These are phyloP conservation scores for Andricus quercusramuli DNA, from an alignment of 2,888 invertebrate species.

Conservation along the genomic window DNA sequence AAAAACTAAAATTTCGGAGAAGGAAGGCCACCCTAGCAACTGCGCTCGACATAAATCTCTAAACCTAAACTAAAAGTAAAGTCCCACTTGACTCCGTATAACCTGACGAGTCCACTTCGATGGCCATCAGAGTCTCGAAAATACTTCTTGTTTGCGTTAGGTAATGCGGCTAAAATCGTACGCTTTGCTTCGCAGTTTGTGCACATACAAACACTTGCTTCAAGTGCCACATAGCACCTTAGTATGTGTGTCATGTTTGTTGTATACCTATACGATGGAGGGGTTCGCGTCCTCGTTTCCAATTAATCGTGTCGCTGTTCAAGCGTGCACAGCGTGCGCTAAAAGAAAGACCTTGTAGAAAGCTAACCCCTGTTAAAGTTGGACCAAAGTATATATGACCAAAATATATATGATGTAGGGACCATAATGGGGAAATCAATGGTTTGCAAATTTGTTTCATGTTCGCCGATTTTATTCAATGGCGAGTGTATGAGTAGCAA, in stretches of 20 bases:
- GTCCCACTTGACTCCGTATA: background rate
- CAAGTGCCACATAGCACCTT: background rate
- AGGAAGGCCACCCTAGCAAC: too few species aligned
- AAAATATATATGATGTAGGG: background rate
- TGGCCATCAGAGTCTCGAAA: background rate
- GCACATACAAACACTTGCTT: background rate
- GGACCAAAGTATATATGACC: background rate
- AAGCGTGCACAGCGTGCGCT: background rate
- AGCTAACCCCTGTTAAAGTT: background rate
- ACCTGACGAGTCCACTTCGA: background rate
- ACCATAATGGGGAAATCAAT: background rate
- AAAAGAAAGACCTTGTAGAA: constrained; percentile 2
- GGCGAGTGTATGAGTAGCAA: background rate
- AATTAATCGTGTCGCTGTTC: background rate
- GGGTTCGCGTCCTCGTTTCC: background rate
- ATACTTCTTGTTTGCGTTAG: background rate
- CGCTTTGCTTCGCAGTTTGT: background rate
- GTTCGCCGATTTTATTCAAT: background rate
- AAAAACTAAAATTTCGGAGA: too few species aligned
- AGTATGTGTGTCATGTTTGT: background rate
- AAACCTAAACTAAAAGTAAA: background rate
- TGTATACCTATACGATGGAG: background rate
- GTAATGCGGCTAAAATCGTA: background rate
- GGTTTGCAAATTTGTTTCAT: background rate
- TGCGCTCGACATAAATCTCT: constrained; percentile 50